Evolutionary conservation across 2,888 invertebrate genomes (phyloP).

Genomic region (Microdon myrmicae): DNA sequence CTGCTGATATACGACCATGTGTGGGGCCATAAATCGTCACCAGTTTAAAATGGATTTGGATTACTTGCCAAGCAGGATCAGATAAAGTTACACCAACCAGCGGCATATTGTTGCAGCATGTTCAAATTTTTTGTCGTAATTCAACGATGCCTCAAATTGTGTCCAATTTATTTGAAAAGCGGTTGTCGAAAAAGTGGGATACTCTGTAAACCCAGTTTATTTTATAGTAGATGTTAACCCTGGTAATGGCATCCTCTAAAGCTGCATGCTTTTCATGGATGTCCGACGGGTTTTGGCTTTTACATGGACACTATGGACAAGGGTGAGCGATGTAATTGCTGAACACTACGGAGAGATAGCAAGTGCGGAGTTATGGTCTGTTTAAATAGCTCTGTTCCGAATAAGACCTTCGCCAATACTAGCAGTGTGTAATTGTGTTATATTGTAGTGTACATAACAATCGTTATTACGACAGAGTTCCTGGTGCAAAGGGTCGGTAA

Average conservation of each 20-base stretch:
- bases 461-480: no score
- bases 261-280: no score
- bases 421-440: no score
- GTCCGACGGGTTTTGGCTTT: no score
- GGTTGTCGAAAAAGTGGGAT: slow-evolving; percentile 17
- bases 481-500: no score
- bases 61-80: slow-evolving; percentile 1
- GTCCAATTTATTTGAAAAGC: slow-evolving; percentile 1
- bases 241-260: slow-evolving; percentile 16
- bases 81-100: slow-evolving; percentile 27
- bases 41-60: slow-evolving; percentile 24
- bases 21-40: slow-evolving; percentile 33
- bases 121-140: slow-evolving; percentile 9
- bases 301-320: no score
- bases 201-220: slow-evolving; percentile 29
- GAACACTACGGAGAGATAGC: no score
- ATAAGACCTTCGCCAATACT: no score
- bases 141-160: not conserved
- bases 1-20: slow-evolving; percentile 31
- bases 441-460: no score
- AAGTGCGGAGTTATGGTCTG: no score
- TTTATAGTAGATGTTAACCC: slow-evolving; percentile 38
- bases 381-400: no score
- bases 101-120: slow-evolving; percentile 7
- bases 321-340: no score